These are phyloP conservation scores for Centroberyx gerrardi DNA, from an alignment of 2,797 vertebrate genomes.

Conservation along the genomic window DNA sequence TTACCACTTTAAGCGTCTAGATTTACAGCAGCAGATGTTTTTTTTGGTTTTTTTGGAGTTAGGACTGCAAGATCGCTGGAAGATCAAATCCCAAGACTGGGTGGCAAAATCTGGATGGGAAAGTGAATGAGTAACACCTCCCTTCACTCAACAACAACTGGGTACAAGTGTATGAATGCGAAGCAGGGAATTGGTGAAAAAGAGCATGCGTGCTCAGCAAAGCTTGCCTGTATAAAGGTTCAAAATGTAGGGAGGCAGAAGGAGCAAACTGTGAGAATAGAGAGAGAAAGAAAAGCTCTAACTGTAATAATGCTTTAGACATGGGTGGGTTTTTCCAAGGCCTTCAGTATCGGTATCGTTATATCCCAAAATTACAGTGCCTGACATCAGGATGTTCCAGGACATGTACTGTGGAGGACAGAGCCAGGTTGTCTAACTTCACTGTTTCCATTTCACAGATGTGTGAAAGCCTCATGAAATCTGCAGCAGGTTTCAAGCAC, in stretches of 20 bases:
- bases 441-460: constrained; percentile 28
- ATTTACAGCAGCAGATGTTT: too few relatives aligned
- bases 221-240: neutral
- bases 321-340: neutral
- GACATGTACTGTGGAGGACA: too few relatives aligned
- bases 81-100: too few relatives aligned
- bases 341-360: neutral
- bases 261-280: neutral
- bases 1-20: too few relatives aligned
- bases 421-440: constrained; percentile 8
- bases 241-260: neutral
- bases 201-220: neutral
- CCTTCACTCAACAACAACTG: too few relatives aligned
- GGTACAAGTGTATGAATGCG: too few relatives aligned
- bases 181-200: too few relatives aligned
- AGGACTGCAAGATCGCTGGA: too few relatives aligned
- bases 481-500: constrained; percentile 5
- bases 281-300: neutral
- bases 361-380: constrained; percentile 16
- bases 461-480: constrained; percentile 32
- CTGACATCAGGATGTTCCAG: constrained; percentile 19
- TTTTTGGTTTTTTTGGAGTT: too few relatives aligned
- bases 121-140: too few relatives aligned
- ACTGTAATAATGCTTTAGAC: neutral
- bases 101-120: too few relatives aligned